Evolutionary conservation across 2,113 vertebrate species (phyloP).

Genomic region (Labrus mixtus): DNA sequence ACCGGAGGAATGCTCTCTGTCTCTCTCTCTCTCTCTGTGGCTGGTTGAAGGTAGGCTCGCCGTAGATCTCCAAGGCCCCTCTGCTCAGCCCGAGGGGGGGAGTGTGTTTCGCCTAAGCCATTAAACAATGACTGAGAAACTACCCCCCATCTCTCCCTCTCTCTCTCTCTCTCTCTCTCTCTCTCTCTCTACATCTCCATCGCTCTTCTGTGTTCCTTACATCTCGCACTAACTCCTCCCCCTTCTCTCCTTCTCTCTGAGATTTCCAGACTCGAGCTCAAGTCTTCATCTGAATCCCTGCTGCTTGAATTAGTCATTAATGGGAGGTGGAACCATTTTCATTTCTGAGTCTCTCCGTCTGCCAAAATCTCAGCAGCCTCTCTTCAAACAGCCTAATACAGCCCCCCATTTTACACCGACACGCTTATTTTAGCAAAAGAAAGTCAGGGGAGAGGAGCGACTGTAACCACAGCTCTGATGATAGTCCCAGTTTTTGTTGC

Average conservation of each 20-base stretch:
- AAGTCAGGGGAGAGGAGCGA: not conserved
- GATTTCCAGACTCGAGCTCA: conserved; percentile 28
- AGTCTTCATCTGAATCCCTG: conserved; percentile 22
- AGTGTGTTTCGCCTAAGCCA: conserved; percentile 35
- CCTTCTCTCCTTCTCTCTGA: not conserved
- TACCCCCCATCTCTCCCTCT: conserved; percentile 17
- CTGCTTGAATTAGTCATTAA: conserved; percentile 36
- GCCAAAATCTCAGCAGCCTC: conserved; percentile 38
- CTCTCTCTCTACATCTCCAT: not conserved
- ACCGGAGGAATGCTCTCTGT: conserved; percentile 63
- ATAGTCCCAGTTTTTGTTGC: not conserved
- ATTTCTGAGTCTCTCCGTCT: conserved; percentile 15
- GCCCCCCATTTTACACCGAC: not conserved
- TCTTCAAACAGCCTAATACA: not conserved
- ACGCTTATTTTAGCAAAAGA: not conserved
- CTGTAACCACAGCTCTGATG: not conserved
- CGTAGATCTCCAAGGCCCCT: conserved; percentile 27
- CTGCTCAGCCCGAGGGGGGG: conserved; percentile 2
- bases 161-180: not conserved
- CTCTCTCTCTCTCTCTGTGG: conserved; percentile 21
- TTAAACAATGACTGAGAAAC: conserved; percentile 61
- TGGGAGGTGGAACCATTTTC: conserved; percentile 24
- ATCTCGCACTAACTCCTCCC: not conserved
- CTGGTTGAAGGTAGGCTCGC: conserved; percentile 48
- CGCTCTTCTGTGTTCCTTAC: not conserved